A percentile compares a stretch with the other conserved stretches of the same genome.
Evolutionary conservation across 35 echinoderm and acorn worm species (phyloP).

Genomic region (Apostichopus californicus): DNA sequence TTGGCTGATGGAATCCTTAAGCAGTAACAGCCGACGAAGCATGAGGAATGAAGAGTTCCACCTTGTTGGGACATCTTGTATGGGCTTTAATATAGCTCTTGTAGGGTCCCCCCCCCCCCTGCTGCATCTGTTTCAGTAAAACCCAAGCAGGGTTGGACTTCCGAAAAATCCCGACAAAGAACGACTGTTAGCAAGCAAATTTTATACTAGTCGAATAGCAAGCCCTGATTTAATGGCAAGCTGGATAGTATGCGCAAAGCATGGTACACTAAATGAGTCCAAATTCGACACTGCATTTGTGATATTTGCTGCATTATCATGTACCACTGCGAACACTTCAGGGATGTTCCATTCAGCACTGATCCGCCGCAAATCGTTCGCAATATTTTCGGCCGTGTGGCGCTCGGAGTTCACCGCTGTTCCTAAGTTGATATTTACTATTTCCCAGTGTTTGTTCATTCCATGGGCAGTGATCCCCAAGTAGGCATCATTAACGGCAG

Average conservation of each 20-base stretch:
- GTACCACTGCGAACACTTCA: neutral
- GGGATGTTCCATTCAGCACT: neutral
- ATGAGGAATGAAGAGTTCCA: neutral
- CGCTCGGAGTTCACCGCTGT: neutral
- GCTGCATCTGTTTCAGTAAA: neutral
- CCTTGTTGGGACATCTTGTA: slow-evolving; percentile 4
- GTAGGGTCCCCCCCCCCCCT: neutral
- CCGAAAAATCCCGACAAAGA: neutral
- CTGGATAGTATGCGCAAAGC: slow-evolving; percentile 14
- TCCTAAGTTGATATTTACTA: neutral
- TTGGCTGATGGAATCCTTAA: neutral
- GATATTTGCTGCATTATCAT: slow-evolving; percentile 23
- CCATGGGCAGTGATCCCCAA: slow-evolving; percentile 1
- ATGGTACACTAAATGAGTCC: neutral
- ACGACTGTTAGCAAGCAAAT: neutral
- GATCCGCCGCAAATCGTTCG: neutral
- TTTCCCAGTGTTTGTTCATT: slow-evolving; percentile 14
- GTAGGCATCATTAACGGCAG: neutral
- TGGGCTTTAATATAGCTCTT: neutral
- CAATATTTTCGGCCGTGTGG: neutral
- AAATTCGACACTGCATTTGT: neutral
- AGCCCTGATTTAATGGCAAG: neutral
- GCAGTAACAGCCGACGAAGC: neutral
- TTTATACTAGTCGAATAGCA: neutral
- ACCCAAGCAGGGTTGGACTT: neutral